These are phyloP conservation scores for Chloroceryle aenea DNA, from an alignment of 2,113 vertebrate genomes.

Conservation along the genomic window DNA sequence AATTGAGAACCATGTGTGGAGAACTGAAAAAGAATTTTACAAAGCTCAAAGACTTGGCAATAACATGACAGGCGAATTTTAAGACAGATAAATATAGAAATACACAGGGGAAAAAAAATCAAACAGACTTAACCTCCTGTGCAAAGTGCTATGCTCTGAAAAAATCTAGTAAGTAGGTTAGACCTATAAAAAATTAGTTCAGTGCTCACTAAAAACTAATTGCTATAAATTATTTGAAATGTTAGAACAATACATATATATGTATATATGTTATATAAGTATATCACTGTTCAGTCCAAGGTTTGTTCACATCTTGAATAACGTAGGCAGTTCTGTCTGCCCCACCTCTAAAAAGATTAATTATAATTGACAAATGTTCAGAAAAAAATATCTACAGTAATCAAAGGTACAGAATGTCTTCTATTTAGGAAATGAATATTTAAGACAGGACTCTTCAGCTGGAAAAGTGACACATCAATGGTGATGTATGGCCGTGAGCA, in stretches of 20 bases:
- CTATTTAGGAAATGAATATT: background rate
- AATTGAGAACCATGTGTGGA: background rate
- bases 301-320: background rate
- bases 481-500: background rate
- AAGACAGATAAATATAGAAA: background rate
- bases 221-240: background rate
- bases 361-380: background rate
- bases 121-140: background rate
- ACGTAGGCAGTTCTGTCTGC: background rate
- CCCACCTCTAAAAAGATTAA: background rate
- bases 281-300: background rate
- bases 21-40: background rate
- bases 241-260: background rate
- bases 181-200: background rate
- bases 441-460: background rate
- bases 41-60: background rate
- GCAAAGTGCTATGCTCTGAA: background rate
- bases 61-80: background rate
- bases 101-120: background rate
- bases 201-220: background rate
- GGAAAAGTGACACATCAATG: background rate
- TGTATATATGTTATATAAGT: too few relatives aligned
- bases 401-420: background rate
- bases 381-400: background rate
- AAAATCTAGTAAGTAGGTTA: background rate